Percentiles rank a stretch among this genome's conserved stretches.
Evolutionary conservation across 2,113 vertebrate species (phyloP).

Genomic region (Hippopotamus amphibius): DNA sequence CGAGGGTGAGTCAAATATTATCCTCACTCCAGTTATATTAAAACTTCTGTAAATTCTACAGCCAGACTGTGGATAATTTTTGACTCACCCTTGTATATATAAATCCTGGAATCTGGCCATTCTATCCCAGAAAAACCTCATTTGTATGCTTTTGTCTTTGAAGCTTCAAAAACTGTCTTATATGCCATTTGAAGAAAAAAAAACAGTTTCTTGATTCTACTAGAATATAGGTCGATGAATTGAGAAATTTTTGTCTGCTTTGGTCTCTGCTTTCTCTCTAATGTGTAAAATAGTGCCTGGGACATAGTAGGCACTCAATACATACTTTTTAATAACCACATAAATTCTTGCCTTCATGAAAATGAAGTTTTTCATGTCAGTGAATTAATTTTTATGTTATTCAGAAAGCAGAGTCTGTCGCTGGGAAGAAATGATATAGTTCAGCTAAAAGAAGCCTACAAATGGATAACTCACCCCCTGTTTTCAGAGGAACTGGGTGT

Average conservation of each 20-base stretch:
- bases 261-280: constrained; percentile 61
- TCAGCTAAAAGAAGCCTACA: constrained; percentile 97
- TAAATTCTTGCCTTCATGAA: constrained; percentile 57
- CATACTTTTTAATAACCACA: constrained; percentile 25
- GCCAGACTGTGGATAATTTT: no score
- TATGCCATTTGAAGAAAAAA: constrained; percentile 42
- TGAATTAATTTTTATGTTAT: constrained; percentile 78
- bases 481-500: constrained; percentile 92
- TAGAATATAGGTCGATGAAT: neutral
- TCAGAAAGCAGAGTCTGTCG: constrained; percentile 91
- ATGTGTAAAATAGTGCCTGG: neutral
- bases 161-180: constrained; percentile 46
- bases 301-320: neutral
- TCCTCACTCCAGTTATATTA: no score
- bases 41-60: no score
- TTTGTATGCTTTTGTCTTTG: constrained; percentile 30
- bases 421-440: constrained; percentile 92
- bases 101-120: constrained; percentile 22
- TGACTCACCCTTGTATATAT: neutral
- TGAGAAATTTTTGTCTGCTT: constrained; percentile 36
- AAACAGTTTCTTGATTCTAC: constrained; percentile 31
- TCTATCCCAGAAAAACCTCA: constrained; percentile 34
- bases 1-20: no score
- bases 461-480: constrained; percentile 95
- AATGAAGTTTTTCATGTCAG: constrained; percentile 62